phyloP scores from a whole-genome alignment of 2,113 vertebrate genomes.

The Nyctereutes procyonoides region DNA sequence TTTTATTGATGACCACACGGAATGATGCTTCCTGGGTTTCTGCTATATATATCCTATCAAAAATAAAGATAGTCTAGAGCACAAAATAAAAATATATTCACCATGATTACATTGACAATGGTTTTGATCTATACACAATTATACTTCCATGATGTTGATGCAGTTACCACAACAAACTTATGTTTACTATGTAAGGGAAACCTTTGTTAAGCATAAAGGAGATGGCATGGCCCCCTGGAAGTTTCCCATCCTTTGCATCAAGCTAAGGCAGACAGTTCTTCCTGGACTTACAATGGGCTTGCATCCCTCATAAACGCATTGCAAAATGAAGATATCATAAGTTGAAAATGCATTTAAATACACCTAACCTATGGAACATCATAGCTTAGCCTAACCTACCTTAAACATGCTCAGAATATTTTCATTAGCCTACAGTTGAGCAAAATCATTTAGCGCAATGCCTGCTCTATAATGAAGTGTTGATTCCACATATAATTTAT shows the following conservation, averaged over 20 bases:
- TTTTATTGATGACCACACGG: not conserved
- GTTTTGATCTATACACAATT: not conserved
- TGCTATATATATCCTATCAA: not conserved
- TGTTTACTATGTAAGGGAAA: not conserved
- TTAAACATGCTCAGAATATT: not conserved
- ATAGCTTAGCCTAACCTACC: not conserved
- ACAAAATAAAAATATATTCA: not conserved
- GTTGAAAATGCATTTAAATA: not conserved
- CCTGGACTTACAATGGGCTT: not conserved
- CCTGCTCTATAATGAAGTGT: not conserved
- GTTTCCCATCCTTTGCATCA: not conserved
- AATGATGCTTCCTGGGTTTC: conserved; percentile 19
- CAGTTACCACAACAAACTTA: not conserved
- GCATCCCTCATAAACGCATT: not conserved
- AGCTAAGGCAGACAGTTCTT: not conserved
- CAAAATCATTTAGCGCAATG: not conserved
- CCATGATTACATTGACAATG: not conserved
- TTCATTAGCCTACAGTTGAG: not conserved
- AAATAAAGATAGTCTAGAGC: not conserved
- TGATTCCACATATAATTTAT: not conserved
- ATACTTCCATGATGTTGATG: not conserved
- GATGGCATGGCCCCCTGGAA: not conserved
- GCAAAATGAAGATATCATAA: not conserved
- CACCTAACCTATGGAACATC: not conserved
- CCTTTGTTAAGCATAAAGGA: not conserved